Percentiles rank a stretch among this genome's conserved stretches.
Conservation (phyloP, 2,888 invertebrate genomes). For the Leucania comma region DNA sequence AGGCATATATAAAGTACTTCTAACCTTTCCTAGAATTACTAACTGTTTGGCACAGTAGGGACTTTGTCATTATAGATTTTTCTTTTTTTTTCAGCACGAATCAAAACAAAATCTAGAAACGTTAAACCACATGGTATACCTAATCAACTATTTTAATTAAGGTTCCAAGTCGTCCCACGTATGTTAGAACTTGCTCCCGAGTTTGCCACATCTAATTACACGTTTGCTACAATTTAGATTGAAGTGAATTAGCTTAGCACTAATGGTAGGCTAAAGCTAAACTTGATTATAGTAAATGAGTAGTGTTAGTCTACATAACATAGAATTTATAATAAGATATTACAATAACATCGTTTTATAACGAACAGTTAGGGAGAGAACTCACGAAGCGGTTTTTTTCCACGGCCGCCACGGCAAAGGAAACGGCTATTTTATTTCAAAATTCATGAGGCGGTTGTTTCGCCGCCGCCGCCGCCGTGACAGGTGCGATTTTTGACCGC, state of each 20-base stretch:
- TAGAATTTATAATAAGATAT: background rate
- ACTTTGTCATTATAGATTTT: background rate
- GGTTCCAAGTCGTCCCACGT: background rate
- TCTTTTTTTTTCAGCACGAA: background rate
- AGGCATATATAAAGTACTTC: too few species aligned
- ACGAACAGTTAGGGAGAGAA: too few species aligned
- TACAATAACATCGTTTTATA: too few species aligned
- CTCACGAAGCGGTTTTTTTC: too few species aligned
- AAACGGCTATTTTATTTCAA: too few species aligned
- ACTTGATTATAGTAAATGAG: slow-evolving; percentile 21
- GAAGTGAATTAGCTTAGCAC: slow-evolving; percentile 26
- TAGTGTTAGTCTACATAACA: background rate
- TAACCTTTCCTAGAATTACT: too few species aligned
- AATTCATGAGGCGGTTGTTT: too few species aligned
- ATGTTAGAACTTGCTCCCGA: slow-evolving; percentile 21
- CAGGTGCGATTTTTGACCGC: too few species aligned
- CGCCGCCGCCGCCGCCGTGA: too few species aligned
- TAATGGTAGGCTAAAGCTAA: slow-evolving; percentile 26
- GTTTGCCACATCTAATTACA: slow-evolving; percentile 41
- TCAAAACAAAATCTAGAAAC: background rate
- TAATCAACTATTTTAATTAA: slow-evolving; percentile 28
- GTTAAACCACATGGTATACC: background rate
- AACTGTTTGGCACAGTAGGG: too few species aligned
- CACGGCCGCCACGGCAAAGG: too few species aligned
- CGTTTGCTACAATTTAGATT: slow-evolving; percentile 37